Base-by-base conservation (phyloP, 2,888 invertebrate species). In the Lasioglossum morio region DNA sequence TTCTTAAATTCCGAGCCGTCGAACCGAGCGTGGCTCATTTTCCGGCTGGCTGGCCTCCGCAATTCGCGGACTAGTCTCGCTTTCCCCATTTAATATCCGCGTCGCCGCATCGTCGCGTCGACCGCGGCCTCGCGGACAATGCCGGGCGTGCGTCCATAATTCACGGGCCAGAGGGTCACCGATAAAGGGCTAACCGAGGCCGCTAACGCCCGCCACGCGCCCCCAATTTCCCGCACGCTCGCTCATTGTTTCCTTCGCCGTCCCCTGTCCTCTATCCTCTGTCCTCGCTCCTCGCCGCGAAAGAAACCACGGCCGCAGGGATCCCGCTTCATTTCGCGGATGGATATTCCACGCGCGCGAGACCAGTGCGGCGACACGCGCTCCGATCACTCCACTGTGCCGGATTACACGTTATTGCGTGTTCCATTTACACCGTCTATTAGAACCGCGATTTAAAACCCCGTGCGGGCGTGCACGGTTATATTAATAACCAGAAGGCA, bases 131-230 rank as follows among this genome's bases (percentile, higher is more conserved):
- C 90, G 86, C 90, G 90, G 86, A 89, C 92, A 91, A 89, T 89
- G 82, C 82, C 82, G 74, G 81, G 84, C 85, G 87, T 79, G 88
- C 88, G 89, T 88, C 87, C 92, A 93, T 93, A 93, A 93, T 93
- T 93, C 92, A 93, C 92, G 92, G 93, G 91, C 92, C 91, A 91
- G 79, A 90, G 90, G 88, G 84, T 84, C 80, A 88, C 88, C 91
- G 90, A 92, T 93, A 93, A 94, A 94, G 93, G 93, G 92, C 92
- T 92, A 93, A 94, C 93, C 92, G 90, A 91, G 70, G 63, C 82
- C 69, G 77, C 88, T 84, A 91, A 85, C 89, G 85, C 89, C 86
- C 82, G 92, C 91, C 93, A 93, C 93, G 91, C 92, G 92, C 82
- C 66, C 87, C 88, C 89, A 89, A 90, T 92, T 93, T 93, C 90